A percentile compares a stretch with the other conserved stretches of the same genome.
phyloP scores from a whole-genome alignment of 2,797 vertebrate species.

The Galaxias olidus region DNA sequence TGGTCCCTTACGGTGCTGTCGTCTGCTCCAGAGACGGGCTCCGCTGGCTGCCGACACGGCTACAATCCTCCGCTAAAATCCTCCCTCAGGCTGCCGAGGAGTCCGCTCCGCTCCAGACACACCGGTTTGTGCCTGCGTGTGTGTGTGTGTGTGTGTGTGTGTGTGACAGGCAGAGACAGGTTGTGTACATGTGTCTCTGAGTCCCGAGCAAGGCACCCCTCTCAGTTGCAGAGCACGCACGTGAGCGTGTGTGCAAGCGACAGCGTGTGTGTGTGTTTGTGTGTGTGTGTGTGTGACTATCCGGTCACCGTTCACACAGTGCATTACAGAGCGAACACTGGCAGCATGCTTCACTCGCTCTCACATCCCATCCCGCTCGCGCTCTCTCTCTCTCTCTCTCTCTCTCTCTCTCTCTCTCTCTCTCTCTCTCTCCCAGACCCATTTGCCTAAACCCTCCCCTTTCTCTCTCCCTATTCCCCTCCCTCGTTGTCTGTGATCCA shows the following conservation, averaged over 20 bases:
- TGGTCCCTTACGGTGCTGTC: slow-evolving; percentile 17
- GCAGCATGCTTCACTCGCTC: slow-evolving; percentile 66
- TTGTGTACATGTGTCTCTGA: slow-evolving; percentile 1
- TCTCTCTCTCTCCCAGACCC: slow-evolving; percentile 39
- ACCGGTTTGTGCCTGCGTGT: too few relatives aligned
- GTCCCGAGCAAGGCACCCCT: slow-evolving; percentile 25
- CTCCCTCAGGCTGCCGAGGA: too few relatives aligned
- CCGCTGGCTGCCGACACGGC: neutral
- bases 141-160: slow-evolving; percentile 15
- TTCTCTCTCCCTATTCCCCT: slow-evolving; percentile 45
- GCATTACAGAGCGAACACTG: slow-evolving; percentile 61
- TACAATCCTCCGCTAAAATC: too few relatives aligned
- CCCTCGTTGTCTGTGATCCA: slow-evolving; percentile 45
- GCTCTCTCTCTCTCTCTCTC: too few relatives aligned
- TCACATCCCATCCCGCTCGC: neutral
- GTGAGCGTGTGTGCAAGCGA: slow-evolving; percentile 12
- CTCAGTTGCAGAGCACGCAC: slow-evolving; percentile 23
- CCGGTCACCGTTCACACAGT: slow-evolving; percentile 64
- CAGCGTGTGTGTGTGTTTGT: slow-evolving; percentile 16
- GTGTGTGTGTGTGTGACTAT: slow-evolving; percentile 29
- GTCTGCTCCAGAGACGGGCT: neutral
- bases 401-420: slow-evolving; percentile 23
- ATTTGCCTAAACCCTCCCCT: slow-evolving; percentile 68
- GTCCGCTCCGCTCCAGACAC: slow-evolving; percentile 7
- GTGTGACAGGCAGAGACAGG: slow-evolving; percentile 10